Conservation (phyloP, 2,888 invertebrate genomes). For the Hyppa rectilinea region DNA sequence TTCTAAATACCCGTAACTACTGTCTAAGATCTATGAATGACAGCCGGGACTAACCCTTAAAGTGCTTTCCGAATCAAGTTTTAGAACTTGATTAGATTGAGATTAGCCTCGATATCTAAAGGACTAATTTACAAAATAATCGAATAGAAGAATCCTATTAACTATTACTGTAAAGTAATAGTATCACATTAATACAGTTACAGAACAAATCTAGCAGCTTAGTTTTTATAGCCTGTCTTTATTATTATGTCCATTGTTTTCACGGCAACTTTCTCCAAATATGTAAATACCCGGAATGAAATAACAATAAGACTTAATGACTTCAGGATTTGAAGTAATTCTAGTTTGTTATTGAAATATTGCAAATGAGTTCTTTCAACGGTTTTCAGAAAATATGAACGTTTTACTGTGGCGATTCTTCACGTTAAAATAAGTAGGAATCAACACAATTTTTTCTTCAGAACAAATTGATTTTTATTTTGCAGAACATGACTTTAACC, state of each 20-base stretch:
- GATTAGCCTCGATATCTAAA: no score
- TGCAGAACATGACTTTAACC: no score
- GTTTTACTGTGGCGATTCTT: neutral
- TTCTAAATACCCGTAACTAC: no score
- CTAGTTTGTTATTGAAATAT: slow-evolving; percentile 8
- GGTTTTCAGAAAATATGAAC: neutral
- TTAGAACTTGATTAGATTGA: no score
- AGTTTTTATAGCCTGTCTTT: slow-evolving; percentile 8
- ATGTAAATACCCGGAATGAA: slow-evolving; percentile 32
- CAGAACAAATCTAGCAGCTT: slow-evolving; percentile 7
- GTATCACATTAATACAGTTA: slow-evolving; percentile 11
- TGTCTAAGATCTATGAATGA: no score
- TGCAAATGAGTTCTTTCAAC: slow-evolving; percentile 6
- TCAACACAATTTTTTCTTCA: neutral
- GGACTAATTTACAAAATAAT: no score
- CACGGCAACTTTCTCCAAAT: slow-evolving; percentile 10
- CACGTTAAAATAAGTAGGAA: neutral
- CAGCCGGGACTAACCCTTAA: no score
- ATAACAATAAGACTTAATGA: slow-evolving; percentile 24
- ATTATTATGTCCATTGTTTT: slow-evolving; percentile 24
- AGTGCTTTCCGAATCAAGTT: no score
- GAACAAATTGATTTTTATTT: neutral
- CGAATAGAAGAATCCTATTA: no score
- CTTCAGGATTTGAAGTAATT: slow-evolving; percentile 14
- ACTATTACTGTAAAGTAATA: no score